Percentiles rank a stretch among this genome's conserved stretches.
These are phyloP conservation scores for Eueides isabella DNA, from an alignment of 1,140 invertebrate species.

Conservation along the genomic window DNA sequence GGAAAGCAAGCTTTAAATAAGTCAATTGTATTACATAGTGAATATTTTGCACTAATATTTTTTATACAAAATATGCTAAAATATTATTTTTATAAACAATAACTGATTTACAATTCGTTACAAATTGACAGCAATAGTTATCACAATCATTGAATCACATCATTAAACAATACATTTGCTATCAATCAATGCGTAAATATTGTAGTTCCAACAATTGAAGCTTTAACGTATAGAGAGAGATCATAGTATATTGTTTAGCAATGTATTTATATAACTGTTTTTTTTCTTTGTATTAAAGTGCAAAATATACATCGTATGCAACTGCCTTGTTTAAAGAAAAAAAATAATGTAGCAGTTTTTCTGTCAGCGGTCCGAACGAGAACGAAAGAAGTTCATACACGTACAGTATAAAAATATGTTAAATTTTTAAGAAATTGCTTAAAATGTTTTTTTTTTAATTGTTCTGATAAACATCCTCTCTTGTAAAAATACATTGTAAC, in stretches of 20 bases:
- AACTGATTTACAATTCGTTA: not conserved
- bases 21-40: constrained; percentile 1
- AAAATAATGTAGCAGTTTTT: not conserved
- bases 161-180: not conserved
- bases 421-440: not conserved
- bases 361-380: not conserved
- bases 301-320: not conserved
- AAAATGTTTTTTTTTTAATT: not conserved
- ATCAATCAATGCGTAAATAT: not conserved
- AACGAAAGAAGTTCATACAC: not conserved
- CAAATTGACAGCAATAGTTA: not conserved
- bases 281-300: not conserved
- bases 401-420: not conserved
- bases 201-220: not conserved
- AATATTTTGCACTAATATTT: not conserved
- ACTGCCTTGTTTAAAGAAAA: not conserved
- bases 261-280: not conserved
- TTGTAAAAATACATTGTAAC: not conserved
- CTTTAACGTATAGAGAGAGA: not conserved
- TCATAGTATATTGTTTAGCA: not conserved
- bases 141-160: not conserved
- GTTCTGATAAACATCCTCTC: not conserved
- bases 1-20: not conserved
- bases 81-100: not conserved
- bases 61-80: not conserved